Conservation (phyloP, 2,797 vertebrate genomes). For the Aselliscus stoliczkanus region DNA sequence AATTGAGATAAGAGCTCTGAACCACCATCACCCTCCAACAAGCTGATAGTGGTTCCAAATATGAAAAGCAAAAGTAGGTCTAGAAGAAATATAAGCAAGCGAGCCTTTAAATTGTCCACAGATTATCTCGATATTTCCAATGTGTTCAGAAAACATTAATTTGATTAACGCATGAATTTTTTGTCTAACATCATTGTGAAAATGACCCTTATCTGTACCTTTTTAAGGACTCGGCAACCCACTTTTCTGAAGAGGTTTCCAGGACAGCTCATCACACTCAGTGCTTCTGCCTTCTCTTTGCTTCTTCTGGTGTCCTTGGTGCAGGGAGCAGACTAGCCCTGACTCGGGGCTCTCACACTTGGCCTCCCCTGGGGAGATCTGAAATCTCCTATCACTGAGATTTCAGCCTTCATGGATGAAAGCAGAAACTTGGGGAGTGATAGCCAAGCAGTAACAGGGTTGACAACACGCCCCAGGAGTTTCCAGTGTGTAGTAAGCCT, state of each 20-base stretch:
- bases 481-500: rapidly evolving
- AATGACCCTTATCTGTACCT: background rate
- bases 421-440: background rate
- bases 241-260: background rate
- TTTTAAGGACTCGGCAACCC: background rate
- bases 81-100: background rate
- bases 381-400: background rate
- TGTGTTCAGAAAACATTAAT: background rate
- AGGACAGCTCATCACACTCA: too few relatives aligned
- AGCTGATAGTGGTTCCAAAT: background rate
- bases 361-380: background rate
- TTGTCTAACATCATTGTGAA: background rate
- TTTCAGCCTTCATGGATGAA: rapidly evolving
- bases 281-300: background rate
- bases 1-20: background rate
- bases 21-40: rapidly evolving
- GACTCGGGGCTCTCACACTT: background rate
- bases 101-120: background rate
- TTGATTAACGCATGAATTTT: background rate
- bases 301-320: background rate
- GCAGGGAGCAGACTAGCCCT: too few relatives aligned
- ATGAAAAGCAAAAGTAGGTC: background rate
- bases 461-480: background rate
- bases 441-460: background rate
- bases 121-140: background rate